These are phyloP conservation scores for Megalops cyprinoides DNA, from an alignment of 2,797 vertebrate species.

Conservation along the genomic window DNA sequence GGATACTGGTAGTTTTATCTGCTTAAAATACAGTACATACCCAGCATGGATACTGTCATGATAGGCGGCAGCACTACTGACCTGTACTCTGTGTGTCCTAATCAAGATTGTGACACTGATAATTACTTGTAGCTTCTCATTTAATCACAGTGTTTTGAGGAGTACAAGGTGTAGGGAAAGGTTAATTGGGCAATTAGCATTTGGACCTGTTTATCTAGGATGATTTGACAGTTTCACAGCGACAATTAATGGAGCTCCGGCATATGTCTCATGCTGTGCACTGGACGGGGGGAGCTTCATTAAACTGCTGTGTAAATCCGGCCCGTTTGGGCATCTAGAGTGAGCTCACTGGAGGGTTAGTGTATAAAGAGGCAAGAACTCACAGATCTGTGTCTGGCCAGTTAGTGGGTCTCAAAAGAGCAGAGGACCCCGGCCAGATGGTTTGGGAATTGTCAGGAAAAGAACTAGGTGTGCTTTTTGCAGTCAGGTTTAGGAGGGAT, in stretches of 20 bases:
- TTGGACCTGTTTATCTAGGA: constrained; percentile 38
- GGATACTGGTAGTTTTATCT: background rate
- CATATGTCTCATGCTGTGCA: background rate
- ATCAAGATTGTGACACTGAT: background rate
- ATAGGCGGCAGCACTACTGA: too few relatives aligned
- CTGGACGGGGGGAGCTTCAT: background rate
- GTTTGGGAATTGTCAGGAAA: too few relatives aligned
- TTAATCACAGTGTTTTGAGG: background rate
- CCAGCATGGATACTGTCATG: background rate
- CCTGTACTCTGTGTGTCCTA: background rate
- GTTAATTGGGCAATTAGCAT: constrained; percentile 48
- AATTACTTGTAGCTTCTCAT: background rate
- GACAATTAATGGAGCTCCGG: constrained; percentile 30
- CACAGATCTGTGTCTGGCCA: background rate
- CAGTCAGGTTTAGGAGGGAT: too few relatives aligned
- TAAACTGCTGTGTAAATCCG: background rate
- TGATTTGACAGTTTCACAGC: constrained; percentile 25
- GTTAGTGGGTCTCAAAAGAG: too few relatives aligned
- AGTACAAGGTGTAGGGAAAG: constrained; percentile 33
- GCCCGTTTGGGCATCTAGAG: background rate
- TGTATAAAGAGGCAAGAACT: too few relatives aligned
- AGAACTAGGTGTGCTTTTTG: too few relatives aligned
- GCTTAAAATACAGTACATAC: background rate
- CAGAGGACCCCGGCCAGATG: too few relatives aligned
- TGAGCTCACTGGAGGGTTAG: too few relatives aligned